phyloP scores from a whole-genome alignment of 2,113 vertebrate genomes.

The Nanorana parkeri region DNA sequence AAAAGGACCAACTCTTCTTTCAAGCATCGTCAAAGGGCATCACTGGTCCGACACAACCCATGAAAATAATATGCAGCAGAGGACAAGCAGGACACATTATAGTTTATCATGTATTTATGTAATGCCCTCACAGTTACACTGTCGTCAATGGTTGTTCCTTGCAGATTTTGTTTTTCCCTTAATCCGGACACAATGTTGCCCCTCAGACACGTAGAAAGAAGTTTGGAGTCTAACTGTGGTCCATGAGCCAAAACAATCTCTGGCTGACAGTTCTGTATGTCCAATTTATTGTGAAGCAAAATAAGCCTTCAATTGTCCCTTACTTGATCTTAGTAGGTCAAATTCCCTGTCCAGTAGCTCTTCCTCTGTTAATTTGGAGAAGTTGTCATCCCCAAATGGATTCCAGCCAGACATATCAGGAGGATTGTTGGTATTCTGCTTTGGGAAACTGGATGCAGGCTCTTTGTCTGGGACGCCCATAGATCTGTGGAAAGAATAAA shows the following conservation, averaged over 20 bases:
- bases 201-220: slow-evolving; percentile 76
- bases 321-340: slow-evolving; percentile 97
- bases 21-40: slow-evolving; percentile 75
- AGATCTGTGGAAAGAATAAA: slow-evolving; percentile 32
- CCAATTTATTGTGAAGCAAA: slow-evolving; percentile 78
- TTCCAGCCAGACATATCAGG: slow-evolving; percentile 99
- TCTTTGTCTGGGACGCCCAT: slow-evolving; percentile 75
- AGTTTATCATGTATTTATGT: slow-evolving; percentile 59
- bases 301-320: slow-evolving; percentile 86
- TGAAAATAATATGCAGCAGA: slow-evolving; percentile 55
- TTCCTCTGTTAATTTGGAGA: slow-evolving; percentile 94
- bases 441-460: slow-evolving; percentile 67
- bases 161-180: slow-evolving; percentile 48
- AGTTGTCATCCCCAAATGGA: slow-evolving; percentile 97
- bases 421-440: slow-evolving; percentile 82
- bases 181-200: slow-evolving; percentile 62
- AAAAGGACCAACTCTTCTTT: slow-evolving; percentile 67
- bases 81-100: slow-evolving; percentile 61
- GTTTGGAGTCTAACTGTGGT: slow-evolving; percentile 53
- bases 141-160: slow-evolving; percentile 51
- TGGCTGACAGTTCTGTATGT: slow-evolving; percentile 65
- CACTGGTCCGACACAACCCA: slow-evolving; percentile 62
- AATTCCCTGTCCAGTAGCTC: slow-evolving; percentile 96
- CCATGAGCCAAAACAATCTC: slow-evolving; percentile 58
- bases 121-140: slow-evolving; percentile 41